Evolutionary conservation across 2,888 invertebrate genomes (phyloP).

Genomic region (Ethmia dodecea): DNA sequence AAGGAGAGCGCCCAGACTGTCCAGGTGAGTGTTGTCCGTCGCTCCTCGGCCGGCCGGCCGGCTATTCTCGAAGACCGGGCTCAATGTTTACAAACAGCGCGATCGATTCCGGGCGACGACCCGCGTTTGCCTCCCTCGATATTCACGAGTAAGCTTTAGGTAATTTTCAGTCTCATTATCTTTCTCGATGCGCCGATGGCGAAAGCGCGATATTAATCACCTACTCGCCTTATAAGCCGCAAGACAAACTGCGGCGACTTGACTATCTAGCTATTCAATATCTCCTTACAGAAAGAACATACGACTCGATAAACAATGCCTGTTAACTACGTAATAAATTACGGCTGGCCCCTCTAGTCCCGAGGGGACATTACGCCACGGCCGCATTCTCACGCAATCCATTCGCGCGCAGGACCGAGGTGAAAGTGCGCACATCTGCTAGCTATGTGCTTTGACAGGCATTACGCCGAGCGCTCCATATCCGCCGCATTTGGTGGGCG

Average conservation of each 20-base stretch:
- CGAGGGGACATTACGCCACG: conserved; percentile 40
- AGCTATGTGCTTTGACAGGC: conserved; percentile 19
- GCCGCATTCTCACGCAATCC: conserved; percentile 44
- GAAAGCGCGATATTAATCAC: conserved; percentile 28
- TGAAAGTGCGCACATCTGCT: conserved; percentile 61
- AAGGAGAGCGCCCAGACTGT: conserved; percentile 93
- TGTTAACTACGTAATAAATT: conserved; percentile 30
- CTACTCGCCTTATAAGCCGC: conserved; percentile 14
- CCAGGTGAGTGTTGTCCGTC: conserved; percentile 81
- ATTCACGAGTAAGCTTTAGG: too few relatives aligned
- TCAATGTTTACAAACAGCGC: conserved; percentile 70
- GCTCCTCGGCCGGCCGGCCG: conserved; percentile 4
- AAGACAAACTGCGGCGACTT: conserved; percentile 1
- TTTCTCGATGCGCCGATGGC: too few relatives aligned
- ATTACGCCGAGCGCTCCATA: conserved; percentile 31
- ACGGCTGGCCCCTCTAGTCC: conserved; percentile 21
- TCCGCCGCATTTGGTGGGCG: conserved; percentile 44
- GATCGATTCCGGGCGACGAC: conserved; percentile 51
- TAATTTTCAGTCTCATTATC: too few relatives aligned
- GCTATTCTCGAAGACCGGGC: conserved; percentile 17
- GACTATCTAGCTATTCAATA: conserved; percentile 1
- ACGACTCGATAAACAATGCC: conserved; percentile 10
- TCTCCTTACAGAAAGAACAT: conserved; percentile 4
- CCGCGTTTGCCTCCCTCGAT: conserved; percentile 25
- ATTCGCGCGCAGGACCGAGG: conserved; percentile 46